These are phyloP conservation scores for Halesus radiatus DNA, from an alignment of 1,140 invertebrate genomes.

Conservation along the genomic window DNA sequence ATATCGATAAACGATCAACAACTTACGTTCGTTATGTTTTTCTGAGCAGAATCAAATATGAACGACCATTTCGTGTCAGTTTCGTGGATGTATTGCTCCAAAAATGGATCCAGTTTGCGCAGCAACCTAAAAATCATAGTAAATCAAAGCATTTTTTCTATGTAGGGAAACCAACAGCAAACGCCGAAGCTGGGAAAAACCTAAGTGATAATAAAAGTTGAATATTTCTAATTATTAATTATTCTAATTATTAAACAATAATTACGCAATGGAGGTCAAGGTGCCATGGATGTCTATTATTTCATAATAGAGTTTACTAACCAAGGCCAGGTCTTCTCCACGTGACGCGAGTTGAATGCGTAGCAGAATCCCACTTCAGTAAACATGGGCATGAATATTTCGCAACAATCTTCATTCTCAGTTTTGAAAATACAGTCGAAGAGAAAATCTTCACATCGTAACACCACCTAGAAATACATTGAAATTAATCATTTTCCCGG, in stretches of 20 bases:
- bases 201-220: too few relatives aligned
- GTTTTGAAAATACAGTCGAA: constrained; percentile 75
- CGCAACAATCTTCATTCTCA: constrained; percentile 73
- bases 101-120: constrained; percentile 63
- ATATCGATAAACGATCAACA: background rate
- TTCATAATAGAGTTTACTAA: constrained; percentile 60
- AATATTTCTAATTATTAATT: too few relatives aligned
- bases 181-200: too few relatives aligned
- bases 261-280: too few relatives aligned
- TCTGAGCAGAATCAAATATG: constrained; percentile 68
- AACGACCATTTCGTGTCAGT: constrained; percentile 76
- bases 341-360: constrained; percentile 75
- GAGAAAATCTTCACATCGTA: constrained; percentile 71
- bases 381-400: constrained; percentile 74
- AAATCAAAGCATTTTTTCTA: too few relatives aligned
- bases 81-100: constrained; percentile 73
- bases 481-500: too few relatives aligned
- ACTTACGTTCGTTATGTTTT: constrained; percentile 68
- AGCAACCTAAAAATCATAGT: constrained; percentile 61
- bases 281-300: too few relatives aligned
- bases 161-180: too few relatives aligned
- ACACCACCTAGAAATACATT: constrained; percentile 64
- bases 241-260: too few relatives aligned
- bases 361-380: constrained; percentile 82
- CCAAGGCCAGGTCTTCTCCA: constrained; percentile 70